Base-by-base conservation (phyloP, 2,888 invertebrate genomes). In the Barypeithes pellucidus region DNA sequence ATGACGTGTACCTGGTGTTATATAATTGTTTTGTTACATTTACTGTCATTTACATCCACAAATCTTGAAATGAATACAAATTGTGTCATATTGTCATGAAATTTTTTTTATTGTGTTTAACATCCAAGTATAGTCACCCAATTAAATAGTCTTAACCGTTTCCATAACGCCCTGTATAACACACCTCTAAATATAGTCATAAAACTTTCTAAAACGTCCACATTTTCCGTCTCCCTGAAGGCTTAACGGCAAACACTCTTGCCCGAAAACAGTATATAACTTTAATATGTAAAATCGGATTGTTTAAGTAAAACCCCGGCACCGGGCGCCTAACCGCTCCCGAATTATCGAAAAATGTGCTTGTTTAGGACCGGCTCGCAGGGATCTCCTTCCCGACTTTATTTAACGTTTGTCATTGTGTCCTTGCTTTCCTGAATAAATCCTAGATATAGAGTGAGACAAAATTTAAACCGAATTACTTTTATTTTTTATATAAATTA, bases 271-370 rank as follows among this genome's bases (percentile, higher is more conserved):
- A 18, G 52, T 65, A 11, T 52, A 63, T 47, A 45, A 45, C 36
- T 52, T 50, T 68, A 68, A 68, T 68, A 61, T 68, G 61, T 50
- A 59, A 68, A 68, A 68, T 52, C 50, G 68, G 68, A 50, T 61
- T 61, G 68, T 68, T 60, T 68, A 59, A 68, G 52, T 33, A 67
- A 67, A 67, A 57, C 59, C 45, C 41, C 3, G 59, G 18, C 9
- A 47, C 18, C 24, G 60, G 60, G 45, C 59, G 18, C 67, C 18
- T 39, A 67, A 67, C 57, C 57, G 47, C 41, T 14, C 50, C 39
- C 18, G 68, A 68, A 68, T 68, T 68, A 68, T 68, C 61, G 61
- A 68, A 68, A 68, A 68, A 68, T 68, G n/a, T 68, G 68, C 68
- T 68, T 68, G 68, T 68, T 68, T 68, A 68, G 68, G 68, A 61